Percentiles rank a stretch among this genome's conserved stretches.
Evolutionary conservation across 2,113 vertebrate genomes (phyloP).

Genomic region (Holacanthus passer): DNA sequence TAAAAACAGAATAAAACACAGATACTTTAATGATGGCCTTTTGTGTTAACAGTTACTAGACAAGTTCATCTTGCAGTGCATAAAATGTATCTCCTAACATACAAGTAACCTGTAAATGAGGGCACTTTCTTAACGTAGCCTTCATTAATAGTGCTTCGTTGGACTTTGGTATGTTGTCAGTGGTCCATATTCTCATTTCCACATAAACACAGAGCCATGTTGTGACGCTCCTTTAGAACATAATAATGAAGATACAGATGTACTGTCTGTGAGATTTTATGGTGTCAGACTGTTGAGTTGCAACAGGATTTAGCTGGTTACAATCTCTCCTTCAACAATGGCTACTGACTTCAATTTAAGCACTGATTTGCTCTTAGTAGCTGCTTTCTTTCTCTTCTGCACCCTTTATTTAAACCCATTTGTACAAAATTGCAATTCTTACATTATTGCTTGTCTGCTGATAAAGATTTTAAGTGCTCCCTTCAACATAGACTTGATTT

Average conservation of each 20-base stretch:
- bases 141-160: slow-evolving; percentile 41
- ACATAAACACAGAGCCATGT: slow-evolving; percentile 20
- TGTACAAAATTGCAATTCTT: slow-evolving; percentile 13
- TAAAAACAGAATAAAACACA: slow-evolving; percentile 18
- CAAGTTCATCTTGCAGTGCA: slow-evolving; percentile 12
- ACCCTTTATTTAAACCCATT: slow-evolving; percentile 48
- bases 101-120: slow-evolving; percentile 28
- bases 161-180: slow-evolving; percentile 36
- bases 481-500: not conserved
- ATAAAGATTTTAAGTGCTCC: slow-evolving; percentile 1
- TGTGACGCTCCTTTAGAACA: slow-evolving; percentile 18
- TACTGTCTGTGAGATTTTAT: slow-evolving; percentile 11
- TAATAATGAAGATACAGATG: slow-evolving; percentile 3
- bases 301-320: slow-evolving; percentile 27
- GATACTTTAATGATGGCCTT: slow-evolving; percentile 33
- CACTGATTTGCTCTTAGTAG: slow-evolving; percentile 30
- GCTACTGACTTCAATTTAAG: slow-evolving; percentile 32
- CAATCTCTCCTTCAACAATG: slow-evolving; percentile 4
- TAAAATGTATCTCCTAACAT: slow-evolving; percentile 18
- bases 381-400: slow-evolving; percentile 31
- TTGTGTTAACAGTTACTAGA: slow-evolving; percentile 47
- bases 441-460: not conserved
- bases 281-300: slow-evolving; percentile 17
- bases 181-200: slow-evolving; percentile 36
- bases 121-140: slow-evolving; percentile 45